Base-by-base conservation (phyloP, 2,113 vertebrate species). In the Tetraodon nigroviridis region DNA sequence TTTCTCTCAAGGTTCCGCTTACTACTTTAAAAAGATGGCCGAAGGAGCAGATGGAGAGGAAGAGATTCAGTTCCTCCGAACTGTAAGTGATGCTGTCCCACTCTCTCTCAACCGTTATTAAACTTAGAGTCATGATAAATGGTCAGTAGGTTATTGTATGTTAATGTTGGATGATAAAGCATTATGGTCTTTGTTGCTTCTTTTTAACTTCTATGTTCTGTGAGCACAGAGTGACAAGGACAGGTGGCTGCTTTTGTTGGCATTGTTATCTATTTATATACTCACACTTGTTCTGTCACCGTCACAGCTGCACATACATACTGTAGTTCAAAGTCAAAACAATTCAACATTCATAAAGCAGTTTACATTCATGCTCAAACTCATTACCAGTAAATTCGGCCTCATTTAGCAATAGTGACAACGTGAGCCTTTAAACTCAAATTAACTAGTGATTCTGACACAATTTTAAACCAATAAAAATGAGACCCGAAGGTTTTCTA, bases 31-130 rank as follows among this genome's bases (percentile, higher is more conserved):
- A 18, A 89, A 61, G 80, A 96, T 96, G 94, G 92, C 93, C 21
- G 94, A 96, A 79, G 92, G 86, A 52, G 93, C 91, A 55, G 94
- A 95, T 69, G 32, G 32, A 37, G 93, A 96, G 59, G 94, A 95
- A 64, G 94, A 96, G 68, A 94, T 96, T 62, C 94, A 94, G 76
- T 96, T 96, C 75, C 88, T 96, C 56, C 90, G 94, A 14, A 96
- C 94, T 2, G 94, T 96, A 83, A 90, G 94, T 90, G 75, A 75
- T 83, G 80, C 76, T 75, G n/a, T 41, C 21, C n/a, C n/a, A 24
- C 32, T 13, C 16, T 64, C 52, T 66, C 61, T 60, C 21, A 18
- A 21, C 42, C 69, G 3, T 27, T 6, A 13, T 5, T 5, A 16
- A 62, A 58, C 14, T 5, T 29, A 10, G 15, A 27, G 20, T 53